Conservation (phyloP, 2,797 vertebrate genomes). For the Pogoniulus pusillus region DNA sequence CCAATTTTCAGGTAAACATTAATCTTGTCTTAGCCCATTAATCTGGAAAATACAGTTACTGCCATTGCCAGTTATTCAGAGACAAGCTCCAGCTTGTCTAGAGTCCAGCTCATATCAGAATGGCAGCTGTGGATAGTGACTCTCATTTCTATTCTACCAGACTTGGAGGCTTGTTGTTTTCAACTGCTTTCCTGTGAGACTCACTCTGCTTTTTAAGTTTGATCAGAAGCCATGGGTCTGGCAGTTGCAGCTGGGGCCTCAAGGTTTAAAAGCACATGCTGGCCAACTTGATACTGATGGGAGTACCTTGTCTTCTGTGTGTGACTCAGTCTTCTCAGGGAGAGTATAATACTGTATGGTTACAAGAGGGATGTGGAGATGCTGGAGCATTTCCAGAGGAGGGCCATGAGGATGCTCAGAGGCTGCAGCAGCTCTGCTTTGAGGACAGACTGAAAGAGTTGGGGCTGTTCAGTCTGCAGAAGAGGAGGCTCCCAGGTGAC, state of each 20-base stretch:
- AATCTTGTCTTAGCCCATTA: not conserved
- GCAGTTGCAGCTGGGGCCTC: not conserved
- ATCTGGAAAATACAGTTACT: not conserved
- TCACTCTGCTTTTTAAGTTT: fast-evolving
- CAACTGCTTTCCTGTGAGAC: not conserved
- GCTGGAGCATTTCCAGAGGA: no score
- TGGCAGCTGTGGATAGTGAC: not conserved
- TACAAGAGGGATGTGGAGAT: no score
- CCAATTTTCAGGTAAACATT: not conserved
- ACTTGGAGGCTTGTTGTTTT: not conserved
- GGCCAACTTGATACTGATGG: fast-evolving
- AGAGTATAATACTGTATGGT: not conserved
- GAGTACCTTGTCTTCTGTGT: not conserved
- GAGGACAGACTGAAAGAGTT: no score
- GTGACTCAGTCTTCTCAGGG: not conserved
- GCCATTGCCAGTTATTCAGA: not conserved
- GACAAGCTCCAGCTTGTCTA: not conserved
- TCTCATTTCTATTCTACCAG: not conserved
- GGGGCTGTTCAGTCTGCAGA: no score
- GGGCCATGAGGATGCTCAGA: no score
- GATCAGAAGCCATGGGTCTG: not conserved
- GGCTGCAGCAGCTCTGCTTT: no score
- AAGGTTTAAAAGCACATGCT: not conserved
- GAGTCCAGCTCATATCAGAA: not conserved
- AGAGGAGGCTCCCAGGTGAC: no score